phyloP scores from a whole-genome alignment of 1,140 invertebrate species.

The Caenorhabditis inopinata region DNA sequence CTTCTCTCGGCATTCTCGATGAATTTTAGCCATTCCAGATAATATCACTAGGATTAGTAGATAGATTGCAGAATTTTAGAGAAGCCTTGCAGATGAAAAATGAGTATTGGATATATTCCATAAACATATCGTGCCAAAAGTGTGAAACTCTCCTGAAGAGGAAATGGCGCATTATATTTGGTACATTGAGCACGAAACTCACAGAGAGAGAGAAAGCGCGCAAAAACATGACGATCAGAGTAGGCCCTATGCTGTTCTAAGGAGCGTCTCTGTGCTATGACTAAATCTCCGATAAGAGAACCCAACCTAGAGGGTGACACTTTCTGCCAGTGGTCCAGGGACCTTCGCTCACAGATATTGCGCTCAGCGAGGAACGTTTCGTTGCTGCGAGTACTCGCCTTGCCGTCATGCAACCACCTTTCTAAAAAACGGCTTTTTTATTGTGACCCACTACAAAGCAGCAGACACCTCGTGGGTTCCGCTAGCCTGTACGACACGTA shows the following conservation, averaged over 20 bases:
- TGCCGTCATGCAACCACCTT: not conserved
- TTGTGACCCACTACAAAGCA: not conserved
- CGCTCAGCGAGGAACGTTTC: slow-evolving; percentile 25
- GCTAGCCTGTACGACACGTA: not conserved
- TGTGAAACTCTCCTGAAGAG: slow-evolving; percentile 1
- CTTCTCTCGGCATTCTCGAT: slow-evolving; percentile 27
- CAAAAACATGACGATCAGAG: slow-evolving; percentile 27
- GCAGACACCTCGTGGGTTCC: slow-evolving; percentile 6
- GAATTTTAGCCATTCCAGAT: not conserved
- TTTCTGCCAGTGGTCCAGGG: slow-evolving; percentile 27
- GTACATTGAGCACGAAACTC: not conserved
- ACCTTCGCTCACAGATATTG: slow-evolving; percentile 27
- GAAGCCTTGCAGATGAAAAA: slow-evolving; percentile 2
- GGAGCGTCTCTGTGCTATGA: slow-evolving; percentile 33
- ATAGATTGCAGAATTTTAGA: not conserved
- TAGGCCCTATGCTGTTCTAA: slow-evolving; percentile 32
- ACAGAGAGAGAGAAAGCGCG: too few species aligned
- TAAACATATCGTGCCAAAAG: not conserved
- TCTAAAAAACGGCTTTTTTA: not conserved
- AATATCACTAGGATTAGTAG: not conserved
- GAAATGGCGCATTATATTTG: not conserved
- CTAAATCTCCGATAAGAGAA: slow-evolving; percentile 24
- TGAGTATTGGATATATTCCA: not conserved
- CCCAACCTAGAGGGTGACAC: slow-evolving; percentile 31
- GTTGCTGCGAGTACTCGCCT: slow-evolving; percentile 23